These are phyloP conservation scores for Huso huso DNA, from an alignment of 2,797 vertebrate species.

Conservation along the genomic window DNA sequence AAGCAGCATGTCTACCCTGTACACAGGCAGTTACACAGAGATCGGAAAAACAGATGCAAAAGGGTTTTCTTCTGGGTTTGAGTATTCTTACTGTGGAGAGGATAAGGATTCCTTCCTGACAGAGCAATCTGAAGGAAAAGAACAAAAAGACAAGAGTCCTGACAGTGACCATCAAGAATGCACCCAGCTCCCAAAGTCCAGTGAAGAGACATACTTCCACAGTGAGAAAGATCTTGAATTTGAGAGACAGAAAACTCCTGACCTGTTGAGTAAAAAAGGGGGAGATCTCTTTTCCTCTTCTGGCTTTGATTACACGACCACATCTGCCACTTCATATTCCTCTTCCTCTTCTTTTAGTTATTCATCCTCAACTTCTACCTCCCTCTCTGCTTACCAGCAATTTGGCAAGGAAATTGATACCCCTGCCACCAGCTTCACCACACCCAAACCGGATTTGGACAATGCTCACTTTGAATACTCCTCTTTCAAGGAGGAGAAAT, in stretches of 20 bases:
- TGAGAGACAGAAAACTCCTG: slow-evolving; percentile 41
- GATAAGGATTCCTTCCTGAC: slow-evolving; percentile 39
- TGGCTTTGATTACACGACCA: slow-evolving; percentile 63
- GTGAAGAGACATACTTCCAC: slow-evolving; percentile 44
- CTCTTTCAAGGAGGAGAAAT: slow-evolving; percentile 66
- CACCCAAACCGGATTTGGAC: slow-evolving; percentile 38
- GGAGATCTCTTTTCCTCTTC: slow-evolving; percentile 51
- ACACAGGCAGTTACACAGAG: slow-evolving; percentile 32
- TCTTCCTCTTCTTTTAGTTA: slow-evolving; percentile 71
- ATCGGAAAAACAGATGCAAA: slow-evolving; percentile 33
- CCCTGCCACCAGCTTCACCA: slow-evolving; percentile 40
- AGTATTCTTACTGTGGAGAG: slow-evolving; percentile 38
- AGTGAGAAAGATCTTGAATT: slow-evolving; percentile 42
- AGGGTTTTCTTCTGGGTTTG: slow-evolving; percentile 44
- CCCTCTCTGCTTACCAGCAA: slow-evolving; percentile 69
- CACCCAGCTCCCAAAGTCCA: slow-evolving; percentile 36
- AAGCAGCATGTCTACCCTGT: slow-evolving; percentile 26
- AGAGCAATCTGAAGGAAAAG: slow-evolving; percentile 32
- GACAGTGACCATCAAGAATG: slow-evolving; percentile 23
- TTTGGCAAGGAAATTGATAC: slow-evolving; percentile 66
- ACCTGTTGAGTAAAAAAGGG: slow-evolving; percentile 42
- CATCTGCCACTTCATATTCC: slow-evolving; percentile 56
- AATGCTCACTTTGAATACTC: slow-evolving; percentile 68
- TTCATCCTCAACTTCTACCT: slow-evolving; percentile 72
- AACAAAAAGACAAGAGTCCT: slow-evolving; percentile 29